A percentile compares a stretch with the other conserved stretches of the same genome.
These are phyloP conservation scores for Vanessa cardui DNA, from an alignment of 2,888 invertebrate genomes.

Conservation along the genomic window DNA sequence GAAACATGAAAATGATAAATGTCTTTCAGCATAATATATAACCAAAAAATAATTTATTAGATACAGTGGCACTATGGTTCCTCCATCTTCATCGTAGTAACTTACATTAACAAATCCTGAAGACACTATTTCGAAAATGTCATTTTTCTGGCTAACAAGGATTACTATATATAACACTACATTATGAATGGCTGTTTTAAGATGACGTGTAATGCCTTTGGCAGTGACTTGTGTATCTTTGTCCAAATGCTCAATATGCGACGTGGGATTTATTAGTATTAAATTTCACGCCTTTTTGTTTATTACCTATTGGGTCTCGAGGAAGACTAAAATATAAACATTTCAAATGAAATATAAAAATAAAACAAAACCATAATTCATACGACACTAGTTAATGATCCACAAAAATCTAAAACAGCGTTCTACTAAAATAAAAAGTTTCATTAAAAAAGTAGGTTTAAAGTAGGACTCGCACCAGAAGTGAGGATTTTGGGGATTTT, in stretches of 20 bases:
- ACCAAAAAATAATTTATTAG: not conserved
- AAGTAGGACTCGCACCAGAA: too few relatives aligned
- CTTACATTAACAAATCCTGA: not conserved
- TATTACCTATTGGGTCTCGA: too few relatives aligned
- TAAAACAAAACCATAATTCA: too few relatives aligned
- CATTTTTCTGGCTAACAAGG: not conserved
- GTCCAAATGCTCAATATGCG: constrained; percentile 35
- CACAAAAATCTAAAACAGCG: too few relatives aligned
- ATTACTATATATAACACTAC: not conserved
- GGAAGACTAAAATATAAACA: too few relatives aligned
- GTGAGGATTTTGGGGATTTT: too few relatives aligned
- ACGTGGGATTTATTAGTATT: constrained; percentile 38
- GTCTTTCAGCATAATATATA: not conserved
- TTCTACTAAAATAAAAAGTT: too few relatives aligned
- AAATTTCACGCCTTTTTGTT: constrained; percentile 37
- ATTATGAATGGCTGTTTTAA: constrained; percentile 5
- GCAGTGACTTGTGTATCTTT: constrained; percentile 30
- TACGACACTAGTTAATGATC: too few relatives aligned
- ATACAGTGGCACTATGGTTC: not conserved
- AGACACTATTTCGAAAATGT: not conserved
- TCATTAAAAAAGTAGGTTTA: too few relatives aligned
- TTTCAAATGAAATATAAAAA: too few relatives aligned
- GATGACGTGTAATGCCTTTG: constrained; percentile 28
- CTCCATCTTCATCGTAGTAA: not conserved
- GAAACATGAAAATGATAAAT: not conserved